Evolutionary conservation across 2,113 vertebrate species (phyloP).

Genomic region (Mirounga angustirostris): DNA sequence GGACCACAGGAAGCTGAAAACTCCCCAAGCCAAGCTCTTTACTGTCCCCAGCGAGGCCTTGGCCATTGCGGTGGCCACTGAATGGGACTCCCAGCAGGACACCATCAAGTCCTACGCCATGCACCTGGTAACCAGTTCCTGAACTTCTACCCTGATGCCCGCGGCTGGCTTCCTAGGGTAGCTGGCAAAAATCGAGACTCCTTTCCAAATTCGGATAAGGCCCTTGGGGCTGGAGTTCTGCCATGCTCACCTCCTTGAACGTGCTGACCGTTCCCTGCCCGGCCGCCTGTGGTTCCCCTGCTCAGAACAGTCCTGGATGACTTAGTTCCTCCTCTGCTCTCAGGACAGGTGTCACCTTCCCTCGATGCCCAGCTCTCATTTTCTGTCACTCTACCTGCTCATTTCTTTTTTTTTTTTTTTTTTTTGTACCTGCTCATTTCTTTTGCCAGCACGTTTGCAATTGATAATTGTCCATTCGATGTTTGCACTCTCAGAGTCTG

Average conservation of each 20-base stretch:
- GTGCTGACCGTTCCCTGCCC: not conserved
- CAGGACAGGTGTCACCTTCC: not conserved
- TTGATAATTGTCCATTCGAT: not conserved
- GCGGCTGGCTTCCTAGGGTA: not conserved
- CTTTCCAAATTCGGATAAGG: not conserved
- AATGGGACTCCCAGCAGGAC: constrained; percentile 97
- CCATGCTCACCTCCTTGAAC: not conserved
- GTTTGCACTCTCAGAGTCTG: not conserved
- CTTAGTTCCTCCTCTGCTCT: not conserved
- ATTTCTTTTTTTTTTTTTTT: too few relatives aligned
- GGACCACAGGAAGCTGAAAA: constrained; percentile 96
- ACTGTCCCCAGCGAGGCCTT: constrained; percentile 94
- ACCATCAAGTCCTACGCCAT: constrained; percentile 97
- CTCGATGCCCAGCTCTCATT: not conserved
- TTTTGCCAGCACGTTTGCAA: not conserved
- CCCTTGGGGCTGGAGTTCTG: not conserved
- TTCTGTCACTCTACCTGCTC: not conserved
- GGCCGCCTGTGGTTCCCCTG: not conserved
- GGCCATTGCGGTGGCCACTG: constrained; percentile 96
- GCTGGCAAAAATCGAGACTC: not conserved
- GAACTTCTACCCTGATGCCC: not conserved
- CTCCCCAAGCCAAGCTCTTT: constrained; percentile 96
- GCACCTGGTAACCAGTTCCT: constrained; percentile 91
- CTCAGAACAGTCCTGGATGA: not conserved
- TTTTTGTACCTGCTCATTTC: not conserved